Conservation (phyloP, 2,797 vertebrate species). For the Myotis daubentonii region DNA sequence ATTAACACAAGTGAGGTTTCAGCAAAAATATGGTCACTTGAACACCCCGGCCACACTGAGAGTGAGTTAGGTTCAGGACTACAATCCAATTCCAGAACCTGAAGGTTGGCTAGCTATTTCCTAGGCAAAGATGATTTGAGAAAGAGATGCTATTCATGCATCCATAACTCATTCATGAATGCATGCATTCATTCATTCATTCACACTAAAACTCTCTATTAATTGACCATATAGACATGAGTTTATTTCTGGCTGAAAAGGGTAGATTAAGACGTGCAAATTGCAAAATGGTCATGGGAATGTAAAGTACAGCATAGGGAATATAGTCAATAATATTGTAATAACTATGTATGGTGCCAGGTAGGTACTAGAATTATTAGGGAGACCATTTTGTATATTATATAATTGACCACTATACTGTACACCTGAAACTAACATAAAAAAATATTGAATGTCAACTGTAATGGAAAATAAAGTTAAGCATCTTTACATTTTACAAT, state of each 20-base stretch:
- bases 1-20: background rate
- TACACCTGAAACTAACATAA: background rate
- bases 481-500: background rate
- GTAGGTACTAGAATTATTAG: background rate
- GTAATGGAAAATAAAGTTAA: background rate
- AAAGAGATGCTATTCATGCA: background rate
- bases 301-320: background rate
- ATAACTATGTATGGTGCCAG: background rate
- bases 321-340: background rate
- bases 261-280: background rate
- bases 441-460: background rate
- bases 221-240: background rate
- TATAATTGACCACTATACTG: background rate
- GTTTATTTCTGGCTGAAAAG: background rate
- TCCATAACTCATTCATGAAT: background rate
- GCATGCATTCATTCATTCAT: background rate
- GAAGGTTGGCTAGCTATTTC: background rate
- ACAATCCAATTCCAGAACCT: background rate
- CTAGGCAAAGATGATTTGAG: background rate
- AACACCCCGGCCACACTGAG: background rate
- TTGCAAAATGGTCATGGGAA: background rate
- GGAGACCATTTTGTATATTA: background rate
- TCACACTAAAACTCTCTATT: background rate
- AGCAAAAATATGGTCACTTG: background rate
- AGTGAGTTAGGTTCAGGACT: background rate